Evolutionary conservation across 2,888 invertebrate genomes (phyloP).

Genomic region (Drosophila paramelanica): DNA sequence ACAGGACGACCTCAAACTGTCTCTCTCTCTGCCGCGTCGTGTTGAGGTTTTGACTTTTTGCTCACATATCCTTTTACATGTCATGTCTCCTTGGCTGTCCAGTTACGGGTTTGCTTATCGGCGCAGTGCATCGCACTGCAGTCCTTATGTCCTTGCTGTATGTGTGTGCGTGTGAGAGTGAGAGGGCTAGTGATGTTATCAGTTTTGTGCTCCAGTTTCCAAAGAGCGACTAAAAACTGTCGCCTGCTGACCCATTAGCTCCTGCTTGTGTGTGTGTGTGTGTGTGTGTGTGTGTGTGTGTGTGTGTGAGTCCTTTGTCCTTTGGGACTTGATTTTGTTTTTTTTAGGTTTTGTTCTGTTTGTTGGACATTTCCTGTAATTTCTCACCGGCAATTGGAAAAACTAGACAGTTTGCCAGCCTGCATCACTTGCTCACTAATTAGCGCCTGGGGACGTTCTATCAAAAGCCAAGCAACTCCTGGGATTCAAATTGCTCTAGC

Average conservation of each 20-base stretch:
- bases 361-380: constrained; percentile 71
- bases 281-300: constrained; percentile 22
- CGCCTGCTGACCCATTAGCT: constrained; percentile 34
- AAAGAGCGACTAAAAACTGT: constrained; percentile 31
- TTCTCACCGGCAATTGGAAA: constrained; percentile 54
- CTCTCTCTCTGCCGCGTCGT: neutral
- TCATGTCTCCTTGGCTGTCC: constrained; percentile 25
- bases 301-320: constrained; percentile 53
- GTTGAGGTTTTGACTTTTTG: constrained; percentile 46
- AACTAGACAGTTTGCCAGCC: constrained; percentile 23
- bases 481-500: constrained; percentile 9
- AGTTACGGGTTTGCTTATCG: constrained; percentile 59
- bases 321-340: constrained; percentile 77
- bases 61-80: constrained; percentile 42
- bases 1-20: constrained; percentile 44
- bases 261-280: constrained; percentile 17
- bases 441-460: constrained; percentile 68
- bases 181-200: constrained; percentile 54
- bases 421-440: constrained; percentile 50
- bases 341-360: constrained; percentile 46
- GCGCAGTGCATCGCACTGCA: constrained; percentile 73
- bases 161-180: constrained; percentile 2
- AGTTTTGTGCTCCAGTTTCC: constrained; percentile 71
- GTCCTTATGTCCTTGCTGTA: constrained; percentile 42
- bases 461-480: constrained; percentile 23